A percentile compares a stretch with the other conserved stretches of the same genome.
These are phyloP conservation scores for Salarias fasciatus DNA, from an alignment of 2,797 vertebrate genomes.

Conservation along the genomic window DNA sequence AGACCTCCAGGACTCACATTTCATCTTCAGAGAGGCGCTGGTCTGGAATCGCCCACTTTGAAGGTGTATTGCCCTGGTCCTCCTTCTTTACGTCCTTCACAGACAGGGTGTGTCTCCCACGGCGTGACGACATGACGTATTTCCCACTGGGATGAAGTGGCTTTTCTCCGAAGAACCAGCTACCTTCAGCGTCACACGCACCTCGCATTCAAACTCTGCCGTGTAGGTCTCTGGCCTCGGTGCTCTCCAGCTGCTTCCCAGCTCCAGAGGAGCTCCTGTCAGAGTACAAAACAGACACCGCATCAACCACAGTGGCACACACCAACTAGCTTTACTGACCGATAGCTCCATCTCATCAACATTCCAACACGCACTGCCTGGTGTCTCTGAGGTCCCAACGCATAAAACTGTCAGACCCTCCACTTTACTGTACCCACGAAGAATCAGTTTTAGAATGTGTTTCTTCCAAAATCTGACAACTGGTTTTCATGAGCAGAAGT, in stretches of 20 bases:
- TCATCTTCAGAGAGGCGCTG: slow-evolving; percentile 92
- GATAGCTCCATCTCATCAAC: no score
- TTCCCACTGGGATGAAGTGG: slow-evolving; percentile 86
- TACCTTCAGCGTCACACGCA: slow-evolving; percentile 94
- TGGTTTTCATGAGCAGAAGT: no score
- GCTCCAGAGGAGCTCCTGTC: slow-evolving; percentile 91
- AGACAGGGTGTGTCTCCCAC: slow-evolving; percentile 91
- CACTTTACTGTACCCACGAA: no score
- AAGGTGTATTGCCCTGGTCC: slow-evolving; percentile 96
- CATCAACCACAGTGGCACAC: no score
- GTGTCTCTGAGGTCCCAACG: no score
- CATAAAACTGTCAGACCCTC: no score
- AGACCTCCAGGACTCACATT: slow-evolving; percentile 82
- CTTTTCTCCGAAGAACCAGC: slow-evolving; percentile 91
- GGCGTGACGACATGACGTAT: slow-evolving; percentile 88
- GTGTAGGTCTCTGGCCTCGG: slow-evolving; percentile 94
- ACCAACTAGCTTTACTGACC: no score
- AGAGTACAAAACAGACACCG: neutral
- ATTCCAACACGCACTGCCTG: no score
- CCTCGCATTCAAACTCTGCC: slow-evolving; percentile 91
- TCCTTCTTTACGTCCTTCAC: slow-evolving; percentile 95
- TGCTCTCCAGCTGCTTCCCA: slow-evolving; percentile 89
- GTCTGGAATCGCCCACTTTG: slow-evolving; percentile 86
- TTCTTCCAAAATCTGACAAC: no score
- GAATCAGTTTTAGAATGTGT: no score